phyloP scores from a whole-genome alignment of 2,888 invertebrate species.

The Dynastes hyllus region DNA sequence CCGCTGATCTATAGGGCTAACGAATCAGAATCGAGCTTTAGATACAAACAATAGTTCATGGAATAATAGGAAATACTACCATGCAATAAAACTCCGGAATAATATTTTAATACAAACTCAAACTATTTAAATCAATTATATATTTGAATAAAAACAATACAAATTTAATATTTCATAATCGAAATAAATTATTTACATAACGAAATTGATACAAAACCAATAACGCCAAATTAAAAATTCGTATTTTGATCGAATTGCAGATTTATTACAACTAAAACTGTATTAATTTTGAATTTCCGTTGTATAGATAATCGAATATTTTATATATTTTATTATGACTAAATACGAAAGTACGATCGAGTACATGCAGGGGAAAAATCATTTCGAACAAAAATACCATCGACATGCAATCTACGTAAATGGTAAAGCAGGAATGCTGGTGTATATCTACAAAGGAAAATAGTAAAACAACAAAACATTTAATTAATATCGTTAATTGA shows the following conservation, averaged over 20 bases:
- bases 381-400: conserved; percentile 14
- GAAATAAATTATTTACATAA: conserved; percentile 31
- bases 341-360: conserved; percentile 15
- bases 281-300: conserved; percentile 45
- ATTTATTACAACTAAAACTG: conserved; percentile 42
- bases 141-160: conserved; percentile 2
- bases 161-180: conserved; percentile 28
- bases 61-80: background rate
- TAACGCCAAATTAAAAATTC: conserved; percentile 34
- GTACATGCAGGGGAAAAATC: conserved; percentile 10
- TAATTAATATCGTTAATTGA: conserved; percentile 61
- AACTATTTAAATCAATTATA: conserved; percentile 19
- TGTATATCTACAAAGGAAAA: conserved; percentile 52
- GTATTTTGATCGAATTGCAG: conserved; percentile 41
- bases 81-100: background rate
- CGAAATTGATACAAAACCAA: conserved; percentile 23
- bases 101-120: conserved; percentile 13
- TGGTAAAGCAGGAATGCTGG: conserved; percentile 15
- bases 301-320: conserved; percentile 41
- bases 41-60: background rate
- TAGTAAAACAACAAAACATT: conserved; percentile 59
- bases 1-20: no score
- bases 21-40: no score
- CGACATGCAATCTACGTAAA: conserved; percentile 11
- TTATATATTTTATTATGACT: conserved; percentile 38